A percentile compares a stretch with the other conserved stretches of the same genome.
phyloP scores from a whole-genome alignment of 2,113 vertebrate genomes.

The Irena cyanogastra region DNA sequence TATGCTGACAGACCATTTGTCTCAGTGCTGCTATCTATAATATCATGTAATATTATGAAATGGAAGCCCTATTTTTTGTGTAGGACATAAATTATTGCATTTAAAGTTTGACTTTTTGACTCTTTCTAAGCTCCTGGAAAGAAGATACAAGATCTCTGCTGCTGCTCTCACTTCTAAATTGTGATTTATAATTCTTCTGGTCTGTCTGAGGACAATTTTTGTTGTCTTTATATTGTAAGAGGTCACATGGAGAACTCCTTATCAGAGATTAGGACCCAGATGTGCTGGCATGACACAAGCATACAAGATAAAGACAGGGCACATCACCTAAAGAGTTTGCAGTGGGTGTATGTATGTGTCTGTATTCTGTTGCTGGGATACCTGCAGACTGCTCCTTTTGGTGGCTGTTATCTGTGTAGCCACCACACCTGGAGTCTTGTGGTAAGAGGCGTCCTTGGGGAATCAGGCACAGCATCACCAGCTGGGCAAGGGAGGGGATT shows the following conservation, averaged over 20 bases:
- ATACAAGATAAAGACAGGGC: neutral
- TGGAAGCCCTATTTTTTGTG: neutral
- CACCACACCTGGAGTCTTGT: neutral
- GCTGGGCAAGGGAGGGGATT: accelerated
- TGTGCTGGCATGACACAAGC: neutral
- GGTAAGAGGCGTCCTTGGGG: neutral
- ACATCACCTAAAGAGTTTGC: neutral
- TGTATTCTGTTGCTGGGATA: neutral
- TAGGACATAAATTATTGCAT: neutral
- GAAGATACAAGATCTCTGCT: neutral
- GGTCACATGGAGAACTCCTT: neutral
- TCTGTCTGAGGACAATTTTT: neutral
- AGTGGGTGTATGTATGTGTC: accelerated
- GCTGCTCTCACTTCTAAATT: neutral
- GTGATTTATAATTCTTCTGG: neutral
- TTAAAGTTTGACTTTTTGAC: neutral
- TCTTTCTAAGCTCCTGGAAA: neutral
- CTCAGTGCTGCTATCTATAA: neutral
- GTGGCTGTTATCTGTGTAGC: neutral
- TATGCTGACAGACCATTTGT: neutral
- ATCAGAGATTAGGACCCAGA: neutral
- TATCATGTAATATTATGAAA: neutral
- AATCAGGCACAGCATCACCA: accelerated
- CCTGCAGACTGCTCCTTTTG: neutral
- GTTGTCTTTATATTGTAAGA: neutral